A percentile compares a stretch with the other conserved stretches of the same genome.
Evolutionary conservation across 2,797 vertebrate species (phyloP).

Genomic region (Enteromius afrohamiltoni): DNA sequence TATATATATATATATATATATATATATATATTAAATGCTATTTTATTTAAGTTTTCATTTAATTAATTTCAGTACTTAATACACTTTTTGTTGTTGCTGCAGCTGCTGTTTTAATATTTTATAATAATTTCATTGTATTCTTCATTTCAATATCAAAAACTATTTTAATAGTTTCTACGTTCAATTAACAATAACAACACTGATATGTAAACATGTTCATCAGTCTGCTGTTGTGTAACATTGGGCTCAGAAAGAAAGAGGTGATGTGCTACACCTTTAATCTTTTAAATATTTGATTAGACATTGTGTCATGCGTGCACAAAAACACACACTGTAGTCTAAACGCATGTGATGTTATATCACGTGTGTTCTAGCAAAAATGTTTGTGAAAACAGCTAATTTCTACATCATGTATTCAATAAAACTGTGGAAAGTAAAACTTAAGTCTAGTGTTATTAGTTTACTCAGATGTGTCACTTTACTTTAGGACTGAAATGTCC

Average conservation of each 20-base stretch:
- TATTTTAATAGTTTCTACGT: not conserved
- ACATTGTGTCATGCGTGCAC: not conserved
- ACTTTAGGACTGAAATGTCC: not conserved
- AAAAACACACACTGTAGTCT: not conserved
- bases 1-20: too few relatives aligned
- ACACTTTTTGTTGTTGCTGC: too few relatives aligned
- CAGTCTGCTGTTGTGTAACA: not conserved
- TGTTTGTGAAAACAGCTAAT: not conserved
- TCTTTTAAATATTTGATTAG: constrained; percentile 10
- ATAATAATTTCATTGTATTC: not conserved
- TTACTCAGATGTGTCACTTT: not conserved
- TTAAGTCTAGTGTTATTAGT: not conserved
- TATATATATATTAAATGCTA: too few relatives aligned
- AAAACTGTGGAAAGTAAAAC: not conserved
- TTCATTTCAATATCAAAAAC: not conserved
- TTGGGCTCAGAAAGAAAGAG: not conserved
- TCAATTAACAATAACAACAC: not conserved
- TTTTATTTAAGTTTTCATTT: too few relatives aligned
- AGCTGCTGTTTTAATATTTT: not conserved
- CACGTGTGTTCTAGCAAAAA: too few relatives aligned
- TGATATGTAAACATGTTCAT: not conserved
- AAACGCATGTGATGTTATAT: not conserved
- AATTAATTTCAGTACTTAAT: not conserved
- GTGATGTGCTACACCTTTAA: not conserved
- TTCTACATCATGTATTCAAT: not conserved